Evolutionary conservation across 2,113 vertebrate species (phyloP).

Genomic region (Pachypanchax playfairii): DNA sequence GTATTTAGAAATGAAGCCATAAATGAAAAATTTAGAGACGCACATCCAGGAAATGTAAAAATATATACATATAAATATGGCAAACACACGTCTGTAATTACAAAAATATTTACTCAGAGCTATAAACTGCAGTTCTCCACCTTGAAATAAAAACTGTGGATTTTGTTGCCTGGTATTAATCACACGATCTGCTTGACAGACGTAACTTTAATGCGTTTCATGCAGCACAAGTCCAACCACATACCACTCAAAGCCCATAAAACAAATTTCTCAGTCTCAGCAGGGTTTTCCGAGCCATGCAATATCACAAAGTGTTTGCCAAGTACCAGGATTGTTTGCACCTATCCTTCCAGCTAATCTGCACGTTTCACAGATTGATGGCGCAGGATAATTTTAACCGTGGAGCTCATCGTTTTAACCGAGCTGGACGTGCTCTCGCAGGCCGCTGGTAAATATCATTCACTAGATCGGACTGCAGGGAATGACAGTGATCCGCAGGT

Average conservation of each 20-base stretch:
- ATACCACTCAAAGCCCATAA: slow-evolving; percentile 42
- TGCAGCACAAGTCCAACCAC: slow-evolving; percentile 44
- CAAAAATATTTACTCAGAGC: slow-evolving; percentile 17
- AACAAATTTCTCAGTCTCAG: slow-evolving; percentile 49
- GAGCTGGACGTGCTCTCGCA: slow-evolving; percentile 12
- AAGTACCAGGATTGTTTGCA: slow-evolving; percentile 13
- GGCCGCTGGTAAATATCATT: slow-evolving; percentile 29
- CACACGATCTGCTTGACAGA: slow-evolving; percentile 33
- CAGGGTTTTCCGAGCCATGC: slow-evolving; percentile 35
- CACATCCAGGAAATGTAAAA: not conserved
- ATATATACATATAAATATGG: too few species aligned
- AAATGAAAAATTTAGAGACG: slow-evolving; percentile 10
- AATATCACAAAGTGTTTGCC: slow-evolving; percentile 33
- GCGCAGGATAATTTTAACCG: slow-evolving; percentile 13
- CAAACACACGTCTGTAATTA: slow-evolving; percentile 10
- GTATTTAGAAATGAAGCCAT: not conserved
- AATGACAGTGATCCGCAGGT: slow-evolving; percentile 42
- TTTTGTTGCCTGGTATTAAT: slow-evolving; percentile 32
- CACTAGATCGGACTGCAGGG: slow-evolving; percentile 10
- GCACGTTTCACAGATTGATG: slow-evolving; percentile 24
- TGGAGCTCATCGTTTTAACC: slow-evolving; percentile 24
- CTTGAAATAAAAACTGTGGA: slow-evolving; percentile 22
- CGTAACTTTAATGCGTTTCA: slow-evolving; percentile 33
- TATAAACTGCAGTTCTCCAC: slow-evolving; percentile 23
- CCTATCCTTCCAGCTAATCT: slow-evolving; percentile 38